A percentile compares a stretch with the other conserved stretches of the same genome.
Evolutionary conservation across 2,113 vertebrate species (phyloP).

Genomic region (Pedetes capensis): DNA sequence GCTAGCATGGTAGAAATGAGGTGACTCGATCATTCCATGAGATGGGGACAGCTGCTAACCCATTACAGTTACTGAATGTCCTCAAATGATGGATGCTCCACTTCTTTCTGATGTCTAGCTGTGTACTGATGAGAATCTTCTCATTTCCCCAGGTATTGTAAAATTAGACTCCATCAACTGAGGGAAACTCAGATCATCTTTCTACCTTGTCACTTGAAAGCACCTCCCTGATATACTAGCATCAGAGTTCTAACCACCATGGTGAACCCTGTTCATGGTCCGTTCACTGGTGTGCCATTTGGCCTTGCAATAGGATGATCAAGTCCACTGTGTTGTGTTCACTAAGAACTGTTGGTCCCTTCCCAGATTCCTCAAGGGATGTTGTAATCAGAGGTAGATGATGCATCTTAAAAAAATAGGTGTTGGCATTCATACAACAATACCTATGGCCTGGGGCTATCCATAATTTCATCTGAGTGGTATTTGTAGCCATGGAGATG

Average conservation of each 20-base stretch:
- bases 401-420: not conserved
- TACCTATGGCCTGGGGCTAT: not conserved
- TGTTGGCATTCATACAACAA: not conserved
- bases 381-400: not conserved
- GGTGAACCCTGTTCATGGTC: not conserved
- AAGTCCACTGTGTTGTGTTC: not conserved
- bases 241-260: not conserved
- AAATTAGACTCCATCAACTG: not conserved
- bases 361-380: not conserved
- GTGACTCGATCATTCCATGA: not conserved
- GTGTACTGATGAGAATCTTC: not conserved
- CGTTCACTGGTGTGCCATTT: fast-evolving
- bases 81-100: not conserved
- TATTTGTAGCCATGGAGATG: constrained; percentile 14
- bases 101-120: not conserved
- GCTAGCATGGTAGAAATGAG: not conserved
- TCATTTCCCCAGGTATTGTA: not conserved
- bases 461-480: not conserved
- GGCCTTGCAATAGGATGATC: not conserved
- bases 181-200: not conserved
- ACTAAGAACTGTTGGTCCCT: not conserved
- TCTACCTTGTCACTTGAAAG: not conserved
- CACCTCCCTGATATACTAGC: not conserved
- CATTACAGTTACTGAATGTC: not conserved
- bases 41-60: not conserved